These are phyloP conservation scores for Halcyon badia DNA, from an alignment of 2,797 vertebrate genomes.

Conservation along the genomic window DNA sequence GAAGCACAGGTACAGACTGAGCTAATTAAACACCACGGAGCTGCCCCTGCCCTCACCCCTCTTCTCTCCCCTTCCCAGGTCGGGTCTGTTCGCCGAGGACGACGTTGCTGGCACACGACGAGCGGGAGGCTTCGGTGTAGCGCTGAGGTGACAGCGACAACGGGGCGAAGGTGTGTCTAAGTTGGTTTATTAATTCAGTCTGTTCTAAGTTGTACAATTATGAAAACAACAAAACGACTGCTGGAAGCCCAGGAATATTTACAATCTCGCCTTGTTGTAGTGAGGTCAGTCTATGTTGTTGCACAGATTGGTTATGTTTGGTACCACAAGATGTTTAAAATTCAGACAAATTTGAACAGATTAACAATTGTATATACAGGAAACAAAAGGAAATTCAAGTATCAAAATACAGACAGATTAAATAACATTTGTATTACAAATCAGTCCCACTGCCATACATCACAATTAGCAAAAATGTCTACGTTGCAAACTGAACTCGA, in stretches of 20 bases:
- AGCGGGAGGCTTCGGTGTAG: background rate
- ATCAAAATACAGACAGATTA: conserved; percentile 98
- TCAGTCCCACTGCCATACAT: conserved; percentile 85
- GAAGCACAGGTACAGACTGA: background rate
- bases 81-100: background rate
- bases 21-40: background rate
- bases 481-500: conserved; percentile 83
- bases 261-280: conserved; percentile 87
- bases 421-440: conserved; percentile 89
- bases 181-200: conserved; percentile 88
- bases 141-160: background rate
- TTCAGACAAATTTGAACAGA: conserved; percentile 86
- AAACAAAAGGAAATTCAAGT: conserved; percentile 95
- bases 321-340: conserved; percentile 90
- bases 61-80: background rate
- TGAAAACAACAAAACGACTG: conserved; percentile 94
- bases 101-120: background rate
- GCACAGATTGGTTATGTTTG: conserved; percentile 83
- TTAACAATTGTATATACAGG: conserved; percentile 88
- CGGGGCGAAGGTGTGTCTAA: conserved; percentile 28
- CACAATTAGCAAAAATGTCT: conserved; percentile 85
- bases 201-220: conserved; percentile 91
- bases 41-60: background rate
- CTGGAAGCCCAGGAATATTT: conserved; percentile 95
- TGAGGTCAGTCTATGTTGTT: conserved; percentile 89